Evolutionary conservation across 2,113 vertebrate genomes (phyloP), one percentile per base, ranked within the genome.

Genomic region (Chrysemys picta): DNA sequence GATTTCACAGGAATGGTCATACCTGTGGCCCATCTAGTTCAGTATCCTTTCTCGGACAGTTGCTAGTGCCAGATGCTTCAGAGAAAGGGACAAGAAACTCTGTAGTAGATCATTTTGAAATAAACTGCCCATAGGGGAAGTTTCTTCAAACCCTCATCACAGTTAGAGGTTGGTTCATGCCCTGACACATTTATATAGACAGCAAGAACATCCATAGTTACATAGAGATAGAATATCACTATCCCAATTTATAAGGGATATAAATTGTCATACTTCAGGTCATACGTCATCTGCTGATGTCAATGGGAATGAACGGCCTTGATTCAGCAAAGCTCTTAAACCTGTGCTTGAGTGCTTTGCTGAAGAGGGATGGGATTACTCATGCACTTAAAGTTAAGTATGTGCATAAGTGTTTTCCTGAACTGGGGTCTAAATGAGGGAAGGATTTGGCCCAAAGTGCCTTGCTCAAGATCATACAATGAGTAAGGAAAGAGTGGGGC

Each of bases 371-470:
- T 0, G 0, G 10, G 11, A 49, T 92, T 84, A 88, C 92, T 95
- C 93, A 82, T 35, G 21, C 25, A 52, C 52, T 90, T 69, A 29
- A 84, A 92, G 75, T 89, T 89, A 94, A 96, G 82, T 59, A 72
- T 57, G 59, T 92, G 87, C 89, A 94, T 95, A 59, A 84, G n/a
- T n/a, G 80, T 4, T 52, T 80, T 92, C 88, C 86, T 90, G 90
- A 91, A 85, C 0, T 87, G 54, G 75, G 76, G 59, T 59, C 84
- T 72, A 93, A 92, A 94, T 89, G 80, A 86, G 87, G 94, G 17
- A 78, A 84, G 86, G 45, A 82, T 95, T 93, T 96, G 81, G 95
- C 76, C 88, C 88, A 45, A 65, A 91, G 42, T 87, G 80, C 85
- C 65, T 45, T 59, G 82, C 84, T 21, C 79, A 89, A 47, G 24